phyloP scores from a whole-genome alignment of 1,140 invertebrate species.

The Propsilocerus akamusi region DNA sequence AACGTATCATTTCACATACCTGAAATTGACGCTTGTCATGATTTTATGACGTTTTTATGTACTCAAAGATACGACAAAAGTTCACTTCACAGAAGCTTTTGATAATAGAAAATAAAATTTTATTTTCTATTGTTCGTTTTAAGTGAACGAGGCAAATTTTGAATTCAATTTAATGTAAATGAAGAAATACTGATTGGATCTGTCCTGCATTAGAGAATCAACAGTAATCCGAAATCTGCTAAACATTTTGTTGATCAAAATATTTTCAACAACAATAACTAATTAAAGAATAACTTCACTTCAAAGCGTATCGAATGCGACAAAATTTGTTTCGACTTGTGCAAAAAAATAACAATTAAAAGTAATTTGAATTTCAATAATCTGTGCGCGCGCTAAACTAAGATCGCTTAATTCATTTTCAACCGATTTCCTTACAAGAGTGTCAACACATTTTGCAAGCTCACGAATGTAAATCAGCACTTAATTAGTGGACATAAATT shows the following conservation, averaged over 20 bases:
- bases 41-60: not conserved
- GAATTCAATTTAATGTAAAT: too few relatives aligned
- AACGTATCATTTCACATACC: not conserved
- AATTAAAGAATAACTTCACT: not conserved
- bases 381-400: too few relatives aligned
- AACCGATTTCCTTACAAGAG: slow-evolving; percentile 3
- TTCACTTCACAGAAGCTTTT: too few relatives aligned
- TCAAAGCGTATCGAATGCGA: not conserved
- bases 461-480: not conserved
- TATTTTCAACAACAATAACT: not conserved
- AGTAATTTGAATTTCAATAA: not conserved
- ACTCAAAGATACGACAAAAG: too few relatives aligned
- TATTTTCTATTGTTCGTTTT: too few relatives aligned
- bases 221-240: too few relatives aligned
- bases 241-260: not conserved
- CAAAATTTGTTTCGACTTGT: not conserved
- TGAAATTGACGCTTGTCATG: not conserved
- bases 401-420: too few relatives aligned
- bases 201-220: too few relatives aligned
- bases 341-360: not conserved
- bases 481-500: slow-evolving; percentile 1
- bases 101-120: too few relatives aligned
- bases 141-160: too few relatives aligned
- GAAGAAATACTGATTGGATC: too few relatives aligned
- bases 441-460: not conserved